Evolutionary conservation across 2,888 invertebrate species (phyloP), one percentile per base, ranked within the genome.

Genomic region (Bugulina stolonifera): DNA sequence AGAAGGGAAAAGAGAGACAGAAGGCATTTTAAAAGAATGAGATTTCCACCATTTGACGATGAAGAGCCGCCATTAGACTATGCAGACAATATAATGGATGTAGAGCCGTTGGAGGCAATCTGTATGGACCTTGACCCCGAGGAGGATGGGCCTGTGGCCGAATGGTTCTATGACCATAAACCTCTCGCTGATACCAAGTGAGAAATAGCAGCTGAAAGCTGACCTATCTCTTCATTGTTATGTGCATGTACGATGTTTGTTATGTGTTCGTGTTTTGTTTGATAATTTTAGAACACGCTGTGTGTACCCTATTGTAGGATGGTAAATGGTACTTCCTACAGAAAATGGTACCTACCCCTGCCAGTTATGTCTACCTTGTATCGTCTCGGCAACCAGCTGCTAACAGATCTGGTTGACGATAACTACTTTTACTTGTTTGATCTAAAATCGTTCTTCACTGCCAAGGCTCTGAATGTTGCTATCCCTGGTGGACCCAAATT

Each of bases 401-500:
- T 99, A 54, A 99, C 99, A 18, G 99, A 99, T 87, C 88, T 99
- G 75, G 95, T 97, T 0, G 99, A 99, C 86, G 91, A 93, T 75
- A 99, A 99, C 85, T 99, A 97, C 85, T 99, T 98, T 86, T 99
- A 99, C 83, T 87, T 99, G 1, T 99, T 99, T 85, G 99, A 99
- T 85, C 91, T 96, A 23, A 98, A 99, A 86, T 98, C 98, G 80
- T 99, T 99, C 86, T 99, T 99, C 85, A 99, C 99, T 0, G 99
- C 99, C 0, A 99, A 99, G 85, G 99, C 99, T 1, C 86, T 99
- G 72, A 99, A 99, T 83, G 94, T 99, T 92, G 98, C 99, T 0
- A 98, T 99, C 80, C 99, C 99, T 14, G 99, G 99, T 72, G 99
- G 99, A 0, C 99, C 99, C 0, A 99, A 99, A 85, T 99, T 99